Percentiles rank a stretch among this genome's conserved stretches.
phyloP scores from a whole-genome alignment of 2,888 invertebrate species.

The Cephus pulcher region DNA sequence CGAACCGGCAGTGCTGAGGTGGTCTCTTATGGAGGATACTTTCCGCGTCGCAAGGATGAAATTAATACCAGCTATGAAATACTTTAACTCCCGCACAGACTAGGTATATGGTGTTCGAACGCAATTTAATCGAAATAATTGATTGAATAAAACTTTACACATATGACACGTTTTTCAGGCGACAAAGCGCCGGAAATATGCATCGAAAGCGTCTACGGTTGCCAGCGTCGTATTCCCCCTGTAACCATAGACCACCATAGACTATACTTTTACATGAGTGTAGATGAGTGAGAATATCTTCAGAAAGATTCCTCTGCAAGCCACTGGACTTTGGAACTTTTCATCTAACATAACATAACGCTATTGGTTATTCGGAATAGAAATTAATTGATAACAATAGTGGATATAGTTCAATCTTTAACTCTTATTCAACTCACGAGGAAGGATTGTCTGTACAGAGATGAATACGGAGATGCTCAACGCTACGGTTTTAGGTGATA shows the following conservation, averaged over 20 bases:
- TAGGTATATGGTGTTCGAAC: neutral
- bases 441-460: too few species aligned
- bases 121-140: neutral
- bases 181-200: neutral
- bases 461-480: too few species aligned
- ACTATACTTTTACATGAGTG: neutral
- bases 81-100: neutral
- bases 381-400: too few species aligned
- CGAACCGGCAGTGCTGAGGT: neutral
- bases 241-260: neutral
- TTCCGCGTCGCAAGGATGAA: neutral
- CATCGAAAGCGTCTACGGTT: neutral
- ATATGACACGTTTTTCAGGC: neutral
- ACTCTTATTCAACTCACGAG: too few species aligned
- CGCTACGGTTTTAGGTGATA: too few species aligned
- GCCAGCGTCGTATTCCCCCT: neutral
- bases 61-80: neutral
- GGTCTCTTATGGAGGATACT: neutral
- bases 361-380: too few species aligned
- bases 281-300: too few species aligned
- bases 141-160: neutral
- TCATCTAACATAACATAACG: too few species aligned
- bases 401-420: too few species aligned
- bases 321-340: neutral
- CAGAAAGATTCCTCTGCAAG: neutral